Percentiles rank a stretch among this genome's conserved stretches.
Conservation (phyloP, 2,888 invertebrate species). For the Tolmerus cingulatus region DNA sequence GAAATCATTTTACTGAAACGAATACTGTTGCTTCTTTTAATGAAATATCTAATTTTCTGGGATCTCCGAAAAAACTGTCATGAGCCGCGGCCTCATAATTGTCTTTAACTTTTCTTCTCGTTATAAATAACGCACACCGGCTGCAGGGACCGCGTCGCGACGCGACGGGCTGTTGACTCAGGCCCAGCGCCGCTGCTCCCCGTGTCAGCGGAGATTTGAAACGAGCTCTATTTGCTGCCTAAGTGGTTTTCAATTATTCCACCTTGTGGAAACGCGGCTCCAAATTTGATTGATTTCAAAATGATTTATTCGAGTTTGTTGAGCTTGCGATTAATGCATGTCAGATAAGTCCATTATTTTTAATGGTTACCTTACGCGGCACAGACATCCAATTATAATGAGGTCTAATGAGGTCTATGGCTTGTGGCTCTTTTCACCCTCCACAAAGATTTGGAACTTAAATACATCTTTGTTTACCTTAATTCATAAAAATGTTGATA, state of each 20-base stretch:
- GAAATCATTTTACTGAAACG: constrained; percentile 41
- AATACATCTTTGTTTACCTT: no score
- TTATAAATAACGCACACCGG: constrained; percentile 22
- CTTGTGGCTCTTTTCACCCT: neutral
- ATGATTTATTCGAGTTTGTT: neutral
- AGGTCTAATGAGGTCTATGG: neutral
- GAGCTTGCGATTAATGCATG: neutral
- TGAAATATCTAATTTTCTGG: constrained; percentile 35
- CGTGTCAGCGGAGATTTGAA: neutral
- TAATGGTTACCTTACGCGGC: neutral
- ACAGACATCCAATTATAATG: neutral
- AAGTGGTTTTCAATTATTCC: neutral
- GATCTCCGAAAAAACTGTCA: constrained; percentile 2
- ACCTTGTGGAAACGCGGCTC: neutral
- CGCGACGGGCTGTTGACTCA: neutral
- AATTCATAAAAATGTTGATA: no score
- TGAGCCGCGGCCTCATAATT: neutral
- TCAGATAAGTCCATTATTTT: neutral
- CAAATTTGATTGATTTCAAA: neutral
- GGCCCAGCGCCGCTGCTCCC: neutral
- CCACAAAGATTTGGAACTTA: neutral
- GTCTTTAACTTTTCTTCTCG: constrained; percentile 3
- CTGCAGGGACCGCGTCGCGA: neutral
- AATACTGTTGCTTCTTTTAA: constrained; percentile 24
- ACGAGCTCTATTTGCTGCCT: neutral